Evolutionary conservation across 2,113 vertebrate genomes (phyloP).

Genomic region (Vidua chalybeata): DNA sequence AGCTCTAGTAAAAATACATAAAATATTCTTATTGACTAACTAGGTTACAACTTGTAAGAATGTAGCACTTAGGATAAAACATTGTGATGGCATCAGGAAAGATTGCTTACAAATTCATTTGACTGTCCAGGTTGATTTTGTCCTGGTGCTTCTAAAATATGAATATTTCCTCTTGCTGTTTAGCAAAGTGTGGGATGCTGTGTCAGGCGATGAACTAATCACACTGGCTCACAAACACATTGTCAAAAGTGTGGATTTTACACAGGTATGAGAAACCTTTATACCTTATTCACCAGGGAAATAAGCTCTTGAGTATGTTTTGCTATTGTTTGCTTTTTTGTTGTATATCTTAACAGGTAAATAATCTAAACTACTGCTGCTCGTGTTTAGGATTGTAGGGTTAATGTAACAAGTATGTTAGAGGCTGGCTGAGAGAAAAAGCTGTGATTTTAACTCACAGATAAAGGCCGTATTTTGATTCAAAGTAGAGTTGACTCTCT

Average conservation of each 20-base stretch:
- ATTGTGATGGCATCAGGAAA: not conserved
- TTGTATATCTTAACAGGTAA: not conserved
- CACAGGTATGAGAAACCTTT: slow-evolving; percentile 80
- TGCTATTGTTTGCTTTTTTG: not conserved
- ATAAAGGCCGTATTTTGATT: not conserved
- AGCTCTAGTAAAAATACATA: not conserved
- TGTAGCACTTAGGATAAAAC: not conserved
- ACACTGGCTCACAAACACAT: slow-evolving; percentile 98
- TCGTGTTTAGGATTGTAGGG: fast-evolving
- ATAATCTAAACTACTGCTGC: fast-evolving
- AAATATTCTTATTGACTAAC: not conserved
- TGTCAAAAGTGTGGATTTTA: slow-evolving; percentile 95
- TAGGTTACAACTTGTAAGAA: not conserved
- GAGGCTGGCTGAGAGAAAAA: not conserved
- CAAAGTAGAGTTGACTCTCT: slow-evolving; percentile 22
- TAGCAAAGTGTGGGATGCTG: slow-evolving; percentile 98
- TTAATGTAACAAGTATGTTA: not conserved
- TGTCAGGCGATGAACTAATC: slow-evolving; percentile 93
- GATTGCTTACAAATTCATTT: not conserved
- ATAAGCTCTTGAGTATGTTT: not conserved
- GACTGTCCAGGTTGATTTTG: not conserved
- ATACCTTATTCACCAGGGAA: not conserved
- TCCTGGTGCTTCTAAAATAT: not conserved
- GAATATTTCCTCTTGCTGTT: slow-evolving; percentile 48
- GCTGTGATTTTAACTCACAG: not conserved